Conservation (phyloP, 2,888 invertebrate genomes). For the Polydrusus tereticollis region DNA sequence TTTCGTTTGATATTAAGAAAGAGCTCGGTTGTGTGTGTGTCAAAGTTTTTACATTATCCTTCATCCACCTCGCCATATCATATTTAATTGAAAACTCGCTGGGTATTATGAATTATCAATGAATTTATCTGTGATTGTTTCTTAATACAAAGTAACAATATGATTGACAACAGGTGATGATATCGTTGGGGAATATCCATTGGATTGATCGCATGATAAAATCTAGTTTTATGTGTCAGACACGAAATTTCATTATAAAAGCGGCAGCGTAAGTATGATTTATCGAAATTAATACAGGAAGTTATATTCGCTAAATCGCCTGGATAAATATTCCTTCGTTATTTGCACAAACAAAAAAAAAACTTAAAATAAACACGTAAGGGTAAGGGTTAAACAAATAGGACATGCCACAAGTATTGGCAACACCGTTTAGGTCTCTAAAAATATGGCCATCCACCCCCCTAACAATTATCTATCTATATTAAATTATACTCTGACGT, state of each 20-base stretch:
- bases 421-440: neutral
- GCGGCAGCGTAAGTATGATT: neutral
- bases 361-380: no score
- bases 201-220: neutral
- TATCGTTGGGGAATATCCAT: neutral
- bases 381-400: no score
- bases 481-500: slow-evolving; percentile 4
- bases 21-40: no score
- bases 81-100: no score
- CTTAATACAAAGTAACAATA: neutral
- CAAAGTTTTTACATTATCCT: no score
- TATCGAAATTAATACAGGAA: slow-evolving; percentile 6
- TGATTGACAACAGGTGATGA: neutral
- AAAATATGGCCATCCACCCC: neutral
- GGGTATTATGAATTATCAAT: no score
- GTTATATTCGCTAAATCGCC: neutral
- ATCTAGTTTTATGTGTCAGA: slow-evolving; percentile 2
- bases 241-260: slow-evolving; percentile 5
- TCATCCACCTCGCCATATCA: no score
- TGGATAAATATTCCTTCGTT: neutral
- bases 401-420: neutral
- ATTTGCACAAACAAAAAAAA: no score
- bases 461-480: neutral
- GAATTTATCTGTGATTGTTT: no score
- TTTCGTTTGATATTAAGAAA: no score